Percentiles rank a stretch among this genome's conserved stretches.
Evolutionary conservation across 2,113 vertebrate genomes (phyloP).

Genomic region (Neodon shergylaensis): DNA sequence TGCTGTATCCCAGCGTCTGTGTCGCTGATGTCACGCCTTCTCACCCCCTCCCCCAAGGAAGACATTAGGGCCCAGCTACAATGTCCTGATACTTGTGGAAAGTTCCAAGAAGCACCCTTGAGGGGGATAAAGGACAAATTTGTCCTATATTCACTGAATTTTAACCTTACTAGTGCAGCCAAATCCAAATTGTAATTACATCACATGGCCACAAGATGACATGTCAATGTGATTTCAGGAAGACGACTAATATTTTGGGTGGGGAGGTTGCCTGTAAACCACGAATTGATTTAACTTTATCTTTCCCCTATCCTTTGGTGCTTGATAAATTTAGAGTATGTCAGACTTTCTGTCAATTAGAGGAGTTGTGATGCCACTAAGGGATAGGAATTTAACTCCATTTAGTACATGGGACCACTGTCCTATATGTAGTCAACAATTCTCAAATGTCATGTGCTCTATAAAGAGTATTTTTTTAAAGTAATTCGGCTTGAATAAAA

Average conservation of each 20-base stretch:
- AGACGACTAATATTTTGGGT: background rate
- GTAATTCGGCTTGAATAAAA: constrained; percentile 50
- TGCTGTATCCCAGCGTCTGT: too few relatives aligned
- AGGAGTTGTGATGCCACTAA: background rate
- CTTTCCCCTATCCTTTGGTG: background rate
- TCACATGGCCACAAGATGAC: background rate
- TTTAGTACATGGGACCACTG: background rate
- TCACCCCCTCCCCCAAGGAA: too few relatives aligned
- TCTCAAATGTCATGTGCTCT: background rate
- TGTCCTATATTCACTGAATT: background rate
- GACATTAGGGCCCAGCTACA: too few relatives aligned
- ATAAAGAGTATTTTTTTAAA: background rate
- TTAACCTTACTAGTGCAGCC: background rate
- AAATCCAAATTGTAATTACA: background rate
- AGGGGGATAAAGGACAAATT: background rate
- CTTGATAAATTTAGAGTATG: background rate
- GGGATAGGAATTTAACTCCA: background rate
- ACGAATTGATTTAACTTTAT: background rate
- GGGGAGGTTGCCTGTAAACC: background rate
- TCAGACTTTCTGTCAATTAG: background rate
- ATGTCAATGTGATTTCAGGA: background rate
- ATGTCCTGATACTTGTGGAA: background rate
- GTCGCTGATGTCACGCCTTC: too few relatives aligned
- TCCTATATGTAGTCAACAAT: background rate
- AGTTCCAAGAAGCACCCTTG: background rate